These are phyloP conservation scores for Phyllotreta striolata DNA, from an alignment of 2,888 invertebrate genomes.

Conservation along the genomic window DNA sequence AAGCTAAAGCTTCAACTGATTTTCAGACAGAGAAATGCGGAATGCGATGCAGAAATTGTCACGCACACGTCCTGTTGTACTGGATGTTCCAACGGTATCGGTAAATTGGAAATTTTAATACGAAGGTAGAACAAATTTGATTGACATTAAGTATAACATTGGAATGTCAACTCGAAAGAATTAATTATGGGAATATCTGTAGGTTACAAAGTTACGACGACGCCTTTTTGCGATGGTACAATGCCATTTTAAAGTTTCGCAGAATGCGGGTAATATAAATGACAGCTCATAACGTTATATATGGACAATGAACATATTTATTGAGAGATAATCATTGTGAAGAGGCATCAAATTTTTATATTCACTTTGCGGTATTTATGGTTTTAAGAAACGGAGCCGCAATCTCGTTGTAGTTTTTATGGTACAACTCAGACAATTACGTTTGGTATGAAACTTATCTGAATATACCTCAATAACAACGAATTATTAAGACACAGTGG, in stretches of 20 bases:
- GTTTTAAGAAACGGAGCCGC: constrained; percentile 38
- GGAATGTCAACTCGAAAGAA: constrained; percentile 19
- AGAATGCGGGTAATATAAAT: constrained; percentile 10
- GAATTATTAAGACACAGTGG: constrained; percentile 51
- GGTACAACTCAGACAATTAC: constrained; percentile 37
- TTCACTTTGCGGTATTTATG: constrained; percentile 39
- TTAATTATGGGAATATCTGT: constrained; percentile 8
- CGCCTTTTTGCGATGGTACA: constrained; percentile 9
- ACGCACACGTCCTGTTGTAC: constrained; percentile 12
- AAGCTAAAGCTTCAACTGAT: constrained; percentile 33
- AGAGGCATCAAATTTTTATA: constrained; percentile 37
- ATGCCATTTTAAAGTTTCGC: constrained; percentile 10
- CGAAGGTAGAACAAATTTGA: constrained; percentile 16
- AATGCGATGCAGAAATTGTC: constrained; percentile 22
- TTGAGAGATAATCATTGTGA: constrained; percentile 37
- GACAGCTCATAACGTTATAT: constrained; percentile 20
- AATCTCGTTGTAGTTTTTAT: constrained; percentile 42
- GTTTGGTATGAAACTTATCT: constrained; percentile 41
- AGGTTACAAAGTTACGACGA: constrained; percentile 11
- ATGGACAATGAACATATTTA: constrained; percentile 23
- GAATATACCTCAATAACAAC: constrained; percentile 42
- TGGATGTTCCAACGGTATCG: too few relatives aligned
- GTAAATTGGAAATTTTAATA: too few relatives aligned
- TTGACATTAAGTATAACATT: constrained; percentile 1
- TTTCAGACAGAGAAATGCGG: constrained; percentile 26